Evolutionary conservation across 2,888 invertebrate genomes (phyloP).

Genomic region (Oligia fasciuncula): DNA sequence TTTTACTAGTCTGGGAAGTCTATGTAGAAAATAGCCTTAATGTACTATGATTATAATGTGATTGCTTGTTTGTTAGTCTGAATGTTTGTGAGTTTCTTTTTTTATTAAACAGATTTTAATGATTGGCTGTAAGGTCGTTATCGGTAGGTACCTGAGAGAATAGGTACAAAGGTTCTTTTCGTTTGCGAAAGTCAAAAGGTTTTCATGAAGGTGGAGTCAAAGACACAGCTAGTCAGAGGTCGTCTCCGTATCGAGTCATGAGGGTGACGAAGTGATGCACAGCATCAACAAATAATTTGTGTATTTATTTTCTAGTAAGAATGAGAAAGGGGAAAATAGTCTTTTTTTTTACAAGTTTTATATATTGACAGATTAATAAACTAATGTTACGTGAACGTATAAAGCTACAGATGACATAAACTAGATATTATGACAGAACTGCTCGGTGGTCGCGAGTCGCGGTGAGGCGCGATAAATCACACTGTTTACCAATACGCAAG

Average conservation of each 20-base stretch:
- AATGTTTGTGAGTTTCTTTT: background rate
- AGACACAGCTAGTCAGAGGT: background rate
- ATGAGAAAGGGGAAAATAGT: background rate
- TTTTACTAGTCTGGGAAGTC: background rate
- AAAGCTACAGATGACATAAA: background rate
- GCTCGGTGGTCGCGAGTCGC: slow-evolving; percentile 19
- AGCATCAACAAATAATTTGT: background rate
- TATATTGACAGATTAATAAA: background rate
- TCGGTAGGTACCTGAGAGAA: background rate
- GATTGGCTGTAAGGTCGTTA: background rate
- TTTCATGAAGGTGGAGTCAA: too few species aligned
- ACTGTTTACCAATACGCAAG: slow-evolving; percentile 35
- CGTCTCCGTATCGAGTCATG: background rate
- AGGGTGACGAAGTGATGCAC: background rate
- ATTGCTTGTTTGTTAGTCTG: background rate
- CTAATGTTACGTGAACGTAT: background rate
- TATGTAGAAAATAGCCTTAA: background rate
- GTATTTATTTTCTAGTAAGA: background rate
- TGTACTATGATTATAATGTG: too few species aligned
- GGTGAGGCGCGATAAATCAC: slow-evolving; percentile 35
- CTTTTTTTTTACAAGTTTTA: background rate
- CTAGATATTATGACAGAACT: background rate
- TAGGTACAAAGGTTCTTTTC: background rate
- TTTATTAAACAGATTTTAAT: too few species aligned
- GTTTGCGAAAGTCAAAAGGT: background rate